Evolutionary conservation across 2,113 vertebrate species (phyloP).

Genomic region (Phylloscopus whistleri): DNA sequence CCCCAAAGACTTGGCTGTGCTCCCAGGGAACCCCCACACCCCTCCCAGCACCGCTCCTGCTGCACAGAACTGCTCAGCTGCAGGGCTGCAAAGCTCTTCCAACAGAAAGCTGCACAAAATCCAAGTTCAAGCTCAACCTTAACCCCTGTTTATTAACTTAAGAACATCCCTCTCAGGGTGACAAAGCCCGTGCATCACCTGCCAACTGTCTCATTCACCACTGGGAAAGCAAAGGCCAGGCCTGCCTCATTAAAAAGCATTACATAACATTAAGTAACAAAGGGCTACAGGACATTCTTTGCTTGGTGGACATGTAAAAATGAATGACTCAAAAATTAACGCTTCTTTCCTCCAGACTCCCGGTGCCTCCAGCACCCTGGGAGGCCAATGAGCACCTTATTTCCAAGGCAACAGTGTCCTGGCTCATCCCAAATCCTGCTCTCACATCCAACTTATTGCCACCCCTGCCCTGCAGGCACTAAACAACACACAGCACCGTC

Average conservation of each 20-base stretch:
- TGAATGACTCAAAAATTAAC: background rate
- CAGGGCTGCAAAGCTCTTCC: background rate
- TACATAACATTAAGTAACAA: background rate
- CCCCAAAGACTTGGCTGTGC: background rate
- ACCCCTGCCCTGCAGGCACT: background rate
- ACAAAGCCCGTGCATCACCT: background rate
- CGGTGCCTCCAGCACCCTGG: background rate
- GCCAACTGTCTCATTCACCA: background rate
- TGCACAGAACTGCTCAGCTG: background rate
- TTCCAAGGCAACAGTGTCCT: background rate
- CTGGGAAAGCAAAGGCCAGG: constrained; percentile 1
- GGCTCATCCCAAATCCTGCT: background rate
- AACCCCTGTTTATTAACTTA: background rate
- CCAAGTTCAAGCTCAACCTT: background rate
- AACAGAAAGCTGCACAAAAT: background rate
- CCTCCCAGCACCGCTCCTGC: background rate
- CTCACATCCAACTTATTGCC: fast-evolving
- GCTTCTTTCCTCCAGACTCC: background rate
- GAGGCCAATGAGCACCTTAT: background rate
- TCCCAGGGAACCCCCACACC: background rate
- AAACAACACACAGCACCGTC: background rate
- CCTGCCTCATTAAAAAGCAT: constrained; percentile 35
- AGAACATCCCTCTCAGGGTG: background rate
- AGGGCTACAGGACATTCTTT: background rate
- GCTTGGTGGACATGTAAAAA: background rate